Evolutionary conservation across 2,113 vertebrate genomes (phyloP).

Genomic region (Bombycilla garrulus): DNA sequence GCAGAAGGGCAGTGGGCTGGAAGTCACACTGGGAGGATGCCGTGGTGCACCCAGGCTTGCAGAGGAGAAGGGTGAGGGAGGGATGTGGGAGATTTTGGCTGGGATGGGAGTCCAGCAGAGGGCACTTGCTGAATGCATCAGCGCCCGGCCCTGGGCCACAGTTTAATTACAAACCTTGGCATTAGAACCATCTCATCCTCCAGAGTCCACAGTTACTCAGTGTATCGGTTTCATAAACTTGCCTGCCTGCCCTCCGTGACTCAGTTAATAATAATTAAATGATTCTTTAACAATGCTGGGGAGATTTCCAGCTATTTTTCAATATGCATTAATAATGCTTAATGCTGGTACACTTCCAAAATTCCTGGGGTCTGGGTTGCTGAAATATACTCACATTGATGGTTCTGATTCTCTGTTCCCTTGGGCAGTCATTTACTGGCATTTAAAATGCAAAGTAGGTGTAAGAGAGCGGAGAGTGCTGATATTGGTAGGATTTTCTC

Average conservation of each 20-base stretch:
- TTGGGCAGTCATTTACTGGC: conserved; percentile 40
- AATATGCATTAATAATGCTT: conserved; percentile 42
- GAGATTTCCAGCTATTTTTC: conserved; percentile 55
- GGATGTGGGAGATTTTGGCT: neutral
- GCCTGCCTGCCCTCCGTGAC: conserved; percentile 42
- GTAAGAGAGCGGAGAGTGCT: conserved; percentile 22
- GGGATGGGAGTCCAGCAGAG: conserved; percentile 20
- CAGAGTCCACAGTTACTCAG: neutral
- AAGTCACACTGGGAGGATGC: neutral
- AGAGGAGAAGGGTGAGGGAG: neutral
- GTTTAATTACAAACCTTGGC: conserved; percentile 33
- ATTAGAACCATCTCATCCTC: neutral
- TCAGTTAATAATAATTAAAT: conserved; percentile 65
- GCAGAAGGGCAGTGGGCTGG: neutral
- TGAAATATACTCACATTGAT: conserved; percentile 8
- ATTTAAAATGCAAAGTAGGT: conserved; percentile 50
- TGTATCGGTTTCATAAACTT: conserved; percentile 29
- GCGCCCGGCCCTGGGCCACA: neutral
- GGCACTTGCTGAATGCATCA: conserved; percentile 49
- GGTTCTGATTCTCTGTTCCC: conserved; percentile 49
- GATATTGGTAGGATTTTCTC: conserved; percentile 50
- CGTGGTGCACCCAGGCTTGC: neutral
- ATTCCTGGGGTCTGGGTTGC: conserved; percentile 46
- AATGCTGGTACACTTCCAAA: conserved; percentile 23
- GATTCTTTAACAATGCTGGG: conserved; percentile 44